phyloP scores from a whole-genome alignment of 2,888 invertebrate genomes.

The Mythimna ferrago region DNA sequence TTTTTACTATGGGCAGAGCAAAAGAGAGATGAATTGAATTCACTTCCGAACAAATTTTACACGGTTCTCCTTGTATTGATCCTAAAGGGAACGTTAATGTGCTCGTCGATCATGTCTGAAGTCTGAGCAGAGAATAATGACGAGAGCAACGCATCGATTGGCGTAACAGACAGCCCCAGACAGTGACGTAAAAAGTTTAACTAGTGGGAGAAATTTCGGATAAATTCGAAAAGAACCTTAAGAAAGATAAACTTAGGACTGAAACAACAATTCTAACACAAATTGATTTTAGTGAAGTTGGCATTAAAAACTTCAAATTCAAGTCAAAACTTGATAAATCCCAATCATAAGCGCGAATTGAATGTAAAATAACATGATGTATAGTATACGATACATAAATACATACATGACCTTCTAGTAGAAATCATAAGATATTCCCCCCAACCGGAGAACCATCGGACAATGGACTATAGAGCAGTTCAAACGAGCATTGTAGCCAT shows the following conservation, averaged over 20 bases:
- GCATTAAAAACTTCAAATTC: not conserved
- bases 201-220: conserved; percentile 2
- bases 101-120: conserved; percentile 26
- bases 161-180: conserved; percentile 12
- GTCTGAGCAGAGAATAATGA: conserved; percentile 21
- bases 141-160: conserved; percentile 7
- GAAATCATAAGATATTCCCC: conserved; percentile 6
- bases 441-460: not conserved
- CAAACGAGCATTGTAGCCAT: not conserved
- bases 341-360: too few species aligned
- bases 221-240: not conserved
- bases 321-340: too few species aligned
- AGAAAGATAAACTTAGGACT: not conserved
- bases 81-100: conserved; percentile 3
- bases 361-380: not conserved
- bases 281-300: not conserved
- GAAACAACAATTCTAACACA: not conserved
- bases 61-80: conserved; percentile 16
- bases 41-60: conserved; percentile 1
- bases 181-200: conserved; percentile 24
- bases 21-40: not conserved
- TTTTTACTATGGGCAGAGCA: too few species aligned
- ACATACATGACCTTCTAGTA: not conserved
- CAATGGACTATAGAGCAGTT: conserved; percentile 9
- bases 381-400: not conserved